A percentile compares a stretch with the other conserved stretches of the same genome.
Evolutionary conservation across 2,113 vertebrate genomes (phyloP).

Genomic region (Onychostruthus taczanowskii): DNA sequence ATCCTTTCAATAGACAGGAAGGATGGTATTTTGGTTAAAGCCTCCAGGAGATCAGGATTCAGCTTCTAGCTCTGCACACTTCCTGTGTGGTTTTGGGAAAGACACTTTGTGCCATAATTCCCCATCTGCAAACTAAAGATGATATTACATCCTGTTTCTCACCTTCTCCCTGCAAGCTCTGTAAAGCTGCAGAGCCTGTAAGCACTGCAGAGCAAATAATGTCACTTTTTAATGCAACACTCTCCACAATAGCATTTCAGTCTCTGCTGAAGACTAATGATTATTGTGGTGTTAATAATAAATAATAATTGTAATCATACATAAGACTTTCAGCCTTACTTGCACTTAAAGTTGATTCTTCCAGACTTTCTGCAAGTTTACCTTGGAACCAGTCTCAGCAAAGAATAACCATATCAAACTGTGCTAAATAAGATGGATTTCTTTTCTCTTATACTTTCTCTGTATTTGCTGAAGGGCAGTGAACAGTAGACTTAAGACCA

Average conservation of each 20-base stretch:
- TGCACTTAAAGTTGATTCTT: constrained; percentile 2
- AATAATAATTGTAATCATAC: background rate
- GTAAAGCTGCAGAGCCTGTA: constrained; percentile 49
- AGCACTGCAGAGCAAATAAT: constrained; percentile 33
- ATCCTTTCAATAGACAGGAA: constrained; percentile 43
- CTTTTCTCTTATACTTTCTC: background rate
- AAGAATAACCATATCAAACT: constrained; percentile 46
- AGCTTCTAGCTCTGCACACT: constrained; percentile 34
- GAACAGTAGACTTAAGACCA: constrained; percentile 58
- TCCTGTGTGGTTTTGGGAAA: constrained; percentile 68
- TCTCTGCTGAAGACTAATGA: background rate
- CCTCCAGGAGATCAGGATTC: constrained; percentile 49
- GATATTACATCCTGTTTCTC: constrained; percentile 68
- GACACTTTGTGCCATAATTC: constrained; percentile 63
- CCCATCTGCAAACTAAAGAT: constrained; percentile 64
- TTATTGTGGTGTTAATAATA: background rate
- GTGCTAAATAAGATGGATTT: constrained; percentile 45
- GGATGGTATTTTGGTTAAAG: constrained; percentile 57
- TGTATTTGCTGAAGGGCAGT: constrained; percentile 34
- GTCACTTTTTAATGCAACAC: background rate
- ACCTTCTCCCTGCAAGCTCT: constrained; percentile 59
- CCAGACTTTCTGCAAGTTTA: constrained; percentile 61
- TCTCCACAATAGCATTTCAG: background rate
- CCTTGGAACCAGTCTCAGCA: constrained; percentile 23
- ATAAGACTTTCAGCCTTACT: constrained; percentile 17